Conservation (phyloP, 1,140 invertebrate species). For the Vanessa atalanta region DNA sequence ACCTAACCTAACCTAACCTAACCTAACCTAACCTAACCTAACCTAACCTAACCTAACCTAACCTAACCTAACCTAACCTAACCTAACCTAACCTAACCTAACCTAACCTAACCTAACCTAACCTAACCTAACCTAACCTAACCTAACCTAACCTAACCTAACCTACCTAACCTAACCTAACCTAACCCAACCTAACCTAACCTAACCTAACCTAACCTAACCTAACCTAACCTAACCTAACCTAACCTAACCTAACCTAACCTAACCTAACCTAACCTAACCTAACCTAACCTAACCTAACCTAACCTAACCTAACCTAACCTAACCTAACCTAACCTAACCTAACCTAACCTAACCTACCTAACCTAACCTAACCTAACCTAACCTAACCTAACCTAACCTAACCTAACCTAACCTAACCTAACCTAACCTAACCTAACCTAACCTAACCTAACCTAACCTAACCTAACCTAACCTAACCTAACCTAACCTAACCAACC, state of each 20-base stretch:
- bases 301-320: slow-evolving; percentile 26
- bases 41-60: slow-evolving; percentile 30
- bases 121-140: slow-evolving; percentile 41
- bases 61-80: slow-evolving; percentile 30
- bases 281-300: slow-evolving; percentile 11
- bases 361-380: no score
- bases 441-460: slow-evolving; percentile 41
- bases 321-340: slow-evolving; percentile 32
- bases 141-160: no score
- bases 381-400: slow-evolving; percentile 32
- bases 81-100: slow-evolving; percentile 42
- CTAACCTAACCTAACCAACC: slow-evolving; percentile 41
- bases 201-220: slow-evolving; percentile 15
- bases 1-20: slow-evolving; percentile 38
- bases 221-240: slow-evolving; percentile 20
- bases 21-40: slow-evolving; percentile 40
- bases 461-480: slow-evolving; percentile 42
- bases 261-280: slow-evolving; percentile 19
- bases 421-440: slow-evolving; percentile 41
- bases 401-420: slow-evolving; percentile 35
- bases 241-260: slow-evolving; percentile 35
- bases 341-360: slow-evolving; percentile 26
- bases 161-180: slow-evolving; percentile 32
- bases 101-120: slow-evolving; percentile 47
- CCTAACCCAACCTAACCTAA: slow-evolving; percentile 1